Evolutionary conservation across 1,140 invertebrate genomes (phyloP).

Genomic region (Berghia stephanieae): DNA sequence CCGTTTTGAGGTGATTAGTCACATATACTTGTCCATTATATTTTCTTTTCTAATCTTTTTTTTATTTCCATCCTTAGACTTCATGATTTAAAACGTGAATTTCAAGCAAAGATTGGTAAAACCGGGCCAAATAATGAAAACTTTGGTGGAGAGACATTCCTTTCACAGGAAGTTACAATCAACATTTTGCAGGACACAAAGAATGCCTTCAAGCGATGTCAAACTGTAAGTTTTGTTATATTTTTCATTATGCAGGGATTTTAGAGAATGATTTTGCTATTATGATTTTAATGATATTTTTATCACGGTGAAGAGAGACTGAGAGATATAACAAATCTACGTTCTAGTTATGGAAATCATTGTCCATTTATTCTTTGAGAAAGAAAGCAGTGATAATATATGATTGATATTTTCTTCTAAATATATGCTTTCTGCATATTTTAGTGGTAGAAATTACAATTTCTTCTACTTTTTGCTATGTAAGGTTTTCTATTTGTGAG

Average conservation of each 20-base stretch:
- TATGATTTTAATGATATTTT: too few relatives aligned
- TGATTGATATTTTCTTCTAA: too few relatives aligned
- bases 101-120: slow-evolving; percentile 92
- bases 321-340: not conserved
- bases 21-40: not conserved
- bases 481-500: too few relatives aligned
- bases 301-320: too few relatives aligned
- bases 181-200: slow-evolving; percentile 92
- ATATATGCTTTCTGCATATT: too few relatives aligned
- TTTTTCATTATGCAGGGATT: slow-evolving; percentile 83
- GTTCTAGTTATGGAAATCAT: not conserved
- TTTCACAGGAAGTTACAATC: slow-evolving; percentile 96
- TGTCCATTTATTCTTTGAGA: too few relatives aligned
- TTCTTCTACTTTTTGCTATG: too few relatives aligned
- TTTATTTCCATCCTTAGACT: slow-evolving; percentile 73
- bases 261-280: too few relatives aligned
- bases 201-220: slow-evolving; percentile 88
- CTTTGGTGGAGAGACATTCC: slow-evolving; percentile 95
- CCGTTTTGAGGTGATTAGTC: not conserved
- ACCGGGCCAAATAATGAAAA: slow-evolving; percentile 91
- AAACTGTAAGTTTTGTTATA: slow-evolving; percentile 74
- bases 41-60: not conserved
- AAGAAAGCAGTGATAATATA: too few relatives aligned
- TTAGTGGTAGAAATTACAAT: too few relatives aligned
- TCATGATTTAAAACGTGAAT: slow-evolving; percentile 89